These are phyloP conservation scores for Argyresthia goedartella DNA, from an alignment of 2,888 invertebrate species.

Conservation along the genomic window DNA sequence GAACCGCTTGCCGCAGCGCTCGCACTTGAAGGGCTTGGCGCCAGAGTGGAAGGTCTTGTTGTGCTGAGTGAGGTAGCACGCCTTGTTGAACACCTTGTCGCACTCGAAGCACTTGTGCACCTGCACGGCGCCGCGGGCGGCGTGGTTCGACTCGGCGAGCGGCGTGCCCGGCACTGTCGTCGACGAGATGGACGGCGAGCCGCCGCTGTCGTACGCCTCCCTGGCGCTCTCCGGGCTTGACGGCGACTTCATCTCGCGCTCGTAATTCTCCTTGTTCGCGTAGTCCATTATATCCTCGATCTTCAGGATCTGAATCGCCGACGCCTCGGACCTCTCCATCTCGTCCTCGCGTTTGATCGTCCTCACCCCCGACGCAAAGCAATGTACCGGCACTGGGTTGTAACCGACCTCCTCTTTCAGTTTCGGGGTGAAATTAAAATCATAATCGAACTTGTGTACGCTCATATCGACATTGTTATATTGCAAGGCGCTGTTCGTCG, in stretches of 20 bases:
- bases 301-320: conserved; percentile 51
- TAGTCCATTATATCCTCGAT: conserved; percentile 65
- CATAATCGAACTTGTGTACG: conserved; percentile 48
- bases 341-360: conserved; percentile 31
- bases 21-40: conserved; percentile 88
- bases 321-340: conserved; percentile 34
- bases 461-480: conserved; percentile 46
- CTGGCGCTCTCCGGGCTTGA: conserved; percentile 61
- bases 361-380: conserved; percentile 28
- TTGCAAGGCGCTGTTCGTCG: conserved; percentile 45
- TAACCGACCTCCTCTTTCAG: conserved; percentile 48
- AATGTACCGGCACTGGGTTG: conserved; percentile 39
- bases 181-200: conserved; percentile 44
- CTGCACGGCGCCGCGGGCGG: conserved; percentile 31
- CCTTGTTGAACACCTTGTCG: conserved; percentile 86
- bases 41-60: conserved; percentile 91
- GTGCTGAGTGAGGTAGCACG: conserved; percentile 91
- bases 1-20: conserved; percentile 88
- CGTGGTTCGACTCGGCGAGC: conserved; percentile 52
- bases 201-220: conserved; percentile 36
- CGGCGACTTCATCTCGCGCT: conserved; percentile 58
- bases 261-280: conserved; percentile 66
- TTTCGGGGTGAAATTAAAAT: conserved; percentile 45
- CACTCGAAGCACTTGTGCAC: conserved; percentile 84
- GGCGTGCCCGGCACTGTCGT: conserved; percentile 55